phyloP scores from a whole-genome alignment of 2,797 vertebrate species.

The Cuculus canorus region DNA sequence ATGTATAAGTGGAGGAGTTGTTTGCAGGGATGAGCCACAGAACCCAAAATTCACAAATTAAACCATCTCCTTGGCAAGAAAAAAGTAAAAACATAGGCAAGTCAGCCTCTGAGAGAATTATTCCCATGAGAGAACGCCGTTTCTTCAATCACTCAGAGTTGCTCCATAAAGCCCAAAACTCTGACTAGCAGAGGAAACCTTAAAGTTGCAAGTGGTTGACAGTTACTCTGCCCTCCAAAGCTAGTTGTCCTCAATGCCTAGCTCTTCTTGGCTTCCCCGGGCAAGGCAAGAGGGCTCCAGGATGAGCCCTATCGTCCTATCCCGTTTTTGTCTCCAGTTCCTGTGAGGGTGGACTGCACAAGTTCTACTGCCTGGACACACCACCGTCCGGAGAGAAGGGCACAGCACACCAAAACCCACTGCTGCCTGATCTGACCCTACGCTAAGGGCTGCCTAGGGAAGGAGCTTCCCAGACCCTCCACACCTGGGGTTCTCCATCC shows the following conservation, averaged over 20 bases:
- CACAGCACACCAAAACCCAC: not conserved
- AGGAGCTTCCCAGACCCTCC: not conserved
- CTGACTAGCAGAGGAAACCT: not conserved
- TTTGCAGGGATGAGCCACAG: not conserved
- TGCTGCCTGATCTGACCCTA: not conserved
- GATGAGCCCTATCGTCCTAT: not conserved
- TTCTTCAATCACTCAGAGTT: not conserved
- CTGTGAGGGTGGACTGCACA: not conserved
- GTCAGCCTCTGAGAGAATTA: not conserved
- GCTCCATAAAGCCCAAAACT: not conserved
- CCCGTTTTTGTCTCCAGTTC: not conserved
- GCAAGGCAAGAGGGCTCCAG: not conserved
- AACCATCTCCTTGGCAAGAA: not conserved
- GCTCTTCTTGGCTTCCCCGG: not conserved
- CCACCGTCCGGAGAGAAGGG: not conserved
- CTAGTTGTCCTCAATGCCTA: not conserved
- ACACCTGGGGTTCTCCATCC: not conserved
- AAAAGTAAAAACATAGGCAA: accelerated
- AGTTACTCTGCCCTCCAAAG: not conserved
- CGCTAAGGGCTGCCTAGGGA: not conserved
- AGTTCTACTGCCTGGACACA: not conserved
- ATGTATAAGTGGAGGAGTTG: not conserved
- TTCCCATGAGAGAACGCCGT: not conserved
- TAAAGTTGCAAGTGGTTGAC: not conserved
- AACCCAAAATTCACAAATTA: not conserved